Conservation (phyloP, 2,888 invertebrate species). For the Acronicta psi region DNA sequence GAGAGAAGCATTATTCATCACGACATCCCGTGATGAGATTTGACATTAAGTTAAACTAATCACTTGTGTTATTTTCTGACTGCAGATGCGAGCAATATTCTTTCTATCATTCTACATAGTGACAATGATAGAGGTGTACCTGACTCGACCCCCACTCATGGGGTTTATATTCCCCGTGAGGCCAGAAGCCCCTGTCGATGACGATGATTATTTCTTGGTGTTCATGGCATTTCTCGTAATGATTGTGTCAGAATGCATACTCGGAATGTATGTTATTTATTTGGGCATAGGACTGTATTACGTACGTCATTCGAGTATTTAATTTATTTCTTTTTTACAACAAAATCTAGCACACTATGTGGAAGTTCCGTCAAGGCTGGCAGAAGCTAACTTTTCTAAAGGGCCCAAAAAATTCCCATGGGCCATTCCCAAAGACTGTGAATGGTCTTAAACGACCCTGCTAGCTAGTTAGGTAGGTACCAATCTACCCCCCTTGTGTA, state of each 20-base stretch:
- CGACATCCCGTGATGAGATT: too few relatives aligned
- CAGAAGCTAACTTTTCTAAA: too few relatives aligned
- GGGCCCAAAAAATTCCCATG: too few relatives aligned
- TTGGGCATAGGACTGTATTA: conserved; percentile 55
- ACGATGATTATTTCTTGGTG: conserved; percentile 22
- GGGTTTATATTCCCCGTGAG: conserved; percentile 30
- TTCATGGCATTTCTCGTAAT: conserved; percentile 54
- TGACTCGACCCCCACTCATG: conserved; percentile 33
- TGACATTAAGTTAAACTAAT: too few relatives aligned
- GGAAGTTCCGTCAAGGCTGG: too few relatives aligned
- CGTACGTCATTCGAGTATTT: conserved; percentile 49
- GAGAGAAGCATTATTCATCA: too few relatives aligned
- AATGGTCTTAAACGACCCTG: too few relatives aligned
- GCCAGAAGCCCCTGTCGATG: conserved; percentile 6
- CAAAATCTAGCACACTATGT: too few relatives aligned
- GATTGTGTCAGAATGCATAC: conserved; percentile 56
- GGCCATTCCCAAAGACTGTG: too few relatives aligned
- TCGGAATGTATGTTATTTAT: conserved; percentile 53
- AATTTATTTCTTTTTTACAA: background rate
- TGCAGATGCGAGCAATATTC: conserved; percentile 63
- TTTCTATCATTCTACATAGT: conserved; percentile 56
- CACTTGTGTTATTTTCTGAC: conserved; percentile 17
- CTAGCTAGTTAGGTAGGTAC: too few relatives aligned
- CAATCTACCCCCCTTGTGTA: too few relatives aligned
- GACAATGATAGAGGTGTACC: conserved; percentile 55